These are phyloP conservation scores for Carcinoscorpius rotundicauda DNA, from an alignment of 1,140 invertebrate genomes.

Conservation along the genomic window DNA sequence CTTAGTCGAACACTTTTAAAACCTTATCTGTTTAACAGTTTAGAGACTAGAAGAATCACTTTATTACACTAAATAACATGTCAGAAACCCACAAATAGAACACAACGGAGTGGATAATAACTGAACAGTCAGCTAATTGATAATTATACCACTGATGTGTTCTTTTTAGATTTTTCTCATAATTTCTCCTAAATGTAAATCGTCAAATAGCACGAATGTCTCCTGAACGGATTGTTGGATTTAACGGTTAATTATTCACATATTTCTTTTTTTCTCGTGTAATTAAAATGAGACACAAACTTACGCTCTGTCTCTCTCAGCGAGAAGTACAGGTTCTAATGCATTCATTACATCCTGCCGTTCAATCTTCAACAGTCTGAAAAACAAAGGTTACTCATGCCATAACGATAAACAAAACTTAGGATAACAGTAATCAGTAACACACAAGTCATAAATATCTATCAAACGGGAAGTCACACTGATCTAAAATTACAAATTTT, in stretches of 20 bases:
- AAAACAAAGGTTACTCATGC: slow-evolving; percentile 8
- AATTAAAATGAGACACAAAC: slow-evolving; percentile 17
- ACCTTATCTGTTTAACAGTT: too few species aligned
- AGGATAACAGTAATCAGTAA: too few species aligned
- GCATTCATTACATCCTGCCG: slow-evolving; percentile 57
- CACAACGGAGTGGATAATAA: too few species aligned
- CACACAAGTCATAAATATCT: too few species aligned
- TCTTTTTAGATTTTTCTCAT: not conserved
- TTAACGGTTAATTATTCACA: slow-evolving; percentile 5
- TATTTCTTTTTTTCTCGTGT: slow-evolving; percentile 1
- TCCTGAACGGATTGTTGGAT: not conserved
- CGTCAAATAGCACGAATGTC: not conserved
- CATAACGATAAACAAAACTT: too few species aligned
- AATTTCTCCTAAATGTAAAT: not conserved
- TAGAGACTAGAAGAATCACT: too few species aligned
- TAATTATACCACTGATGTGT: not conserved
- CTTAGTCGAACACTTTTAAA: too few species aligned
- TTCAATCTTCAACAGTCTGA: slow-evolving; percentile 47
- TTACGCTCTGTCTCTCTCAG: slow-evolving; percentile 66
- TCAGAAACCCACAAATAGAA: too few species aligned
- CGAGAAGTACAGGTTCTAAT: slow-evolving; percentile 56
- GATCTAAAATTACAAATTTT: too few species aligned
- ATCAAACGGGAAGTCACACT: too few species aligned
- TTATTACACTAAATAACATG: too few species aligned
- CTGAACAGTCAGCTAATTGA: too few species aligned